These are phyloP conservation scores for Lagorchestes hirsutus DNA, from an alignment of 2,797 vertebrate species.

Conservation along the genomic window DNA sequence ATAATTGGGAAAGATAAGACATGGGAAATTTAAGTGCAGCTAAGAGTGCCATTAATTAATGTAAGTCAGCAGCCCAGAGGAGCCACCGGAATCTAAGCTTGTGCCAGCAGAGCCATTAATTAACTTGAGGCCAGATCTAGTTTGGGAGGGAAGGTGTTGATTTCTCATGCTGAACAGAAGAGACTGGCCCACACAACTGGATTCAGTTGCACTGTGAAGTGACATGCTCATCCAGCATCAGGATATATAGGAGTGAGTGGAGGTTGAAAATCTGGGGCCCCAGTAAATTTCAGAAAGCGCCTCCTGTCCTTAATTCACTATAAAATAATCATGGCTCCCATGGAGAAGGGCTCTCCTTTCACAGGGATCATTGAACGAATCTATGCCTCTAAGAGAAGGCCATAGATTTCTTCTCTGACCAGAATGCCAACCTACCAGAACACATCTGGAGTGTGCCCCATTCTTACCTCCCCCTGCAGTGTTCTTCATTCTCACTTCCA, in stretches of 20 bases:
- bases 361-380: background rate
- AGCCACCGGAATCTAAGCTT: background rate
- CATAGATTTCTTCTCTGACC: background rate
- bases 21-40: background rate
- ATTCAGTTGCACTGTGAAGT: background rate
- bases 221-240: background rate
- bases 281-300: background rate
- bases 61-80: constrained; percentile 16
- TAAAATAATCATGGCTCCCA: background rate
- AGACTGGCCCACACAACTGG: background rate
- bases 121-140: background rate
- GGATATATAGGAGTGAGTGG: background rate
- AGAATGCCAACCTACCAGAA: background rate
- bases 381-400: background rate
- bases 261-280: background rate
- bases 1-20: constrained; percentile 15
- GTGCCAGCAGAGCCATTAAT: background rate
- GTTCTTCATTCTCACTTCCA: background rate
- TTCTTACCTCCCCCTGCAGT: background rate
- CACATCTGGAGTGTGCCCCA: background rate
- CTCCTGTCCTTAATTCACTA: background rate
- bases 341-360: background rate
- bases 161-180: background rate
- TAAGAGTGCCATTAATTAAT: constrained; percentile 36
- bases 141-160: constrained; percentile 41